These are phyloP conservation scores for Tenualosa ilisha DNA, from an alignment of 2,797 vertebrate genomes.

Conservation along the genomic window DNA sequence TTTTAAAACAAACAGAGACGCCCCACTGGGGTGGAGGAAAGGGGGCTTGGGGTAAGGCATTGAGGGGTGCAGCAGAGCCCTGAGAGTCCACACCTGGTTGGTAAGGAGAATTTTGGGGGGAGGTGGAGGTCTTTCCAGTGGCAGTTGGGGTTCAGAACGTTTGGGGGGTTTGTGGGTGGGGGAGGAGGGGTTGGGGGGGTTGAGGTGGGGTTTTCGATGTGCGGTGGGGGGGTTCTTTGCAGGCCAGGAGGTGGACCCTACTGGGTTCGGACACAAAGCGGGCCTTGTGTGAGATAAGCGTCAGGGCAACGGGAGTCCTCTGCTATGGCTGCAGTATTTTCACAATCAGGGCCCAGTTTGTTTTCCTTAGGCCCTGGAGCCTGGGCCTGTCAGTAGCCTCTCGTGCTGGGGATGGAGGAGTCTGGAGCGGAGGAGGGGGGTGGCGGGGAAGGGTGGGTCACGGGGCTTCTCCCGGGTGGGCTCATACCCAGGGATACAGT, in stretches of 20 bases:
- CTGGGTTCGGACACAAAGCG: constrained; percentile 68
- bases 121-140: constrained; percentile 46
- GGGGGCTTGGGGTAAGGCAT: constrained; percentile 19
- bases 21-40: constrained; percentile 41
- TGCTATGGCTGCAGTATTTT: constrained; percentile 72
- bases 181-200: background rate
- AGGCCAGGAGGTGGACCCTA: constrained; percentile 11
- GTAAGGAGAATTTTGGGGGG: constrained; percentile 54
- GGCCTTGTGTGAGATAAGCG: constrained; percentile 77
- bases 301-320: constrained; percentile 65
- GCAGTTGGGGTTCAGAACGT: constrained; percentile 29
- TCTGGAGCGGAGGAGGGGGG: background rate
- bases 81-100: constrained; percentile 72
- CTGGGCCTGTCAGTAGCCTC: constrained; percentile 59
- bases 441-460: background rate
- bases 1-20: constrained; percentile 73
- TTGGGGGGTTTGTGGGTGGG: background rate
- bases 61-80: constrained; percentile 51
- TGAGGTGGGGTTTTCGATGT: background rate
- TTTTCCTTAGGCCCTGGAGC: constrained; percentile 75
- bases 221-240: background rate
- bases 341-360: constrained; percentile 76
- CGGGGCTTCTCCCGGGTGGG: background rate
- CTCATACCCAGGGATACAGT: background rate
- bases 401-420: constrained; percentile 17